Percentiles rank a stretch among this genome's conserved stretches.
Evolutionary conservation across 2,888 invertebrate species (phyloP).

Genomic region (Octodonta nipae): DNA sequence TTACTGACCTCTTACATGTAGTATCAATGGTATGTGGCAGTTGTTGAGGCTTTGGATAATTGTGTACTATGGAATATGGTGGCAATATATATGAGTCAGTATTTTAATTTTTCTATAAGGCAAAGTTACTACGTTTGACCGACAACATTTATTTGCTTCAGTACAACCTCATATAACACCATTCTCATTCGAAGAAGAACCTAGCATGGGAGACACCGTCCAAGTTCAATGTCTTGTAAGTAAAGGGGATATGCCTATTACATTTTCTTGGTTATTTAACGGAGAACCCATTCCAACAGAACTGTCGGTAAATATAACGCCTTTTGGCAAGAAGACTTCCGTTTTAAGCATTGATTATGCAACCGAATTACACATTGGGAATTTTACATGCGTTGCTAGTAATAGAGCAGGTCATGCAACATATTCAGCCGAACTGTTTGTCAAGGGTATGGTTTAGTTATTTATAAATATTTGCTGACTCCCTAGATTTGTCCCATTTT

Average conservation of each 20-base stretch:
- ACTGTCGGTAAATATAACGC: conserved; percentile 39
- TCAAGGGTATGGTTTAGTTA: conserved; percentile 48
- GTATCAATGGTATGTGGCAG: too few species aligned
- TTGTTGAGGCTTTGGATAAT: too few species aligned
- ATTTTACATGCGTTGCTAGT: conserved; percentile 43
- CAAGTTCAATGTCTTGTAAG: conserved; percentile 52
- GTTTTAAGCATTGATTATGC: conserved; percentile 48
- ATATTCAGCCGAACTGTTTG: conserved; percentile 37
- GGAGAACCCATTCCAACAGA: conserved; percentile 41
- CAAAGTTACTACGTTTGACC: too few species aligned
- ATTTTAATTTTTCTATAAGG: too few species aligned
- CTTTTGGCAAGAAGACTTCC: conserved; percentile 49
- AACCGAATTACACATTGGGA: conserved; percentile 40
- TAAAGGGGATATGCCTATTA: conserved; percentile 65
- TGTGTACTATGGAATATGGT: too few species aligned
- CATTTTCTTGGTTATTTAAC: conserved; percentile 60
- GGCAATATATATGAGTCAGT: too few species aligned
- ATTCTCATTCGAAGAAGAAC: conserved; percentile 43
- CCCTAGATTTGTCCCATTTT: too few species aligned
- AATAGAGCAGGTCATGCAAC: conserved; percentile 40
- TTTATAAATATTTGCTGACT: too few species aligned
- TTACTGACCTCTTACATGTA: too few species aligned
- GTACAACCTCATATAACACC: conserved; percentile 51
- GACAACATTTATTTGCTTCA: too few species aligned
- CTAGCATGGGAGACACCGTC: conserved; percentile 24